Base-by-base conservation (phyloP, 1,140 invertebrate genomes). In the Lysiphlebus fabarum region DNA sequence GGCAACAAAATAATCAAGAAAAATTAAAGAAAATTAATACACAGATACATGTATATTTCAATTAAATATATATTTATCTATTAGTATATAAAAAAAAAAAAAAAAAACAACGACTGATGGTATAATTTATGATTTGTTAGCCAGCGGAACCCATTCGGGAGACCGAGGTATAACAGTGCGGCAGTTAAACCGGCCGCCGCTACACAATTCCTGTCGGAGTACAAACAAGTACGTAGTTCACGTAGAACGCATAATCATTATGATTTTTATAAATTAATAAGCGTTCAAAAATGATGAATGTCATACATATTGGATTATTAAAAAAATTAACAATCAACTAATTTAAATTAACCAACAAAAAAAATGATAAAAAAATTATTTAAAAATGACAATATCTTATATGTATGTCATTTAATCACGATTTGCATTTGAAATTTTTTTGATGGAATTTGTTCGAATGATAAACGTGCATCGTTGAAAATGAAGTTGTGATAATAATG, bases 91-190 rank as follows among this genome's bases (percentile, higher is more conserved):
- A 41, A 6, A 42, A 44, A 42, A 54, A 54, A 54, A 26, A 40
- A 41, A 17, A 26, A 26, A 26, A 26, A 71, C 67, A 65, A 68
- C 70, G 67, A 78, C 75, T 80, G 72, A 79, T 79, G 67, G 72
- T 79, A 71, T 77, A 60, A 80, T 79, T 80, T 80, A 65, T 80
- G 75, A 72, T 80, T 85, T 83, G 78, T 82, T 84, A 86, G 85
- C 85, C 84, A 82, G 83, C 85, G 81, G 85, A 86, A 84, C 83
- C 84, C 79, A 86, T 86, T 81, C 84, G 83, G 84, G 85, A 86
- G 84, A 86, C 85, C 84, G 77, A 80, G 76, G 78, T 79, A 76
- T 78, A 79, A 79, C 73, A 72, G 73, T 73, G 74, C 73, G 77
- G 77, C 75, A 76, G 74, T 78, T 72, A 75, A 75, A 74, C 67